Evolutionary conservation across 2,888 invertebrate species (phyloP).

Genomic region (Drosophila phalerata): DNA sequence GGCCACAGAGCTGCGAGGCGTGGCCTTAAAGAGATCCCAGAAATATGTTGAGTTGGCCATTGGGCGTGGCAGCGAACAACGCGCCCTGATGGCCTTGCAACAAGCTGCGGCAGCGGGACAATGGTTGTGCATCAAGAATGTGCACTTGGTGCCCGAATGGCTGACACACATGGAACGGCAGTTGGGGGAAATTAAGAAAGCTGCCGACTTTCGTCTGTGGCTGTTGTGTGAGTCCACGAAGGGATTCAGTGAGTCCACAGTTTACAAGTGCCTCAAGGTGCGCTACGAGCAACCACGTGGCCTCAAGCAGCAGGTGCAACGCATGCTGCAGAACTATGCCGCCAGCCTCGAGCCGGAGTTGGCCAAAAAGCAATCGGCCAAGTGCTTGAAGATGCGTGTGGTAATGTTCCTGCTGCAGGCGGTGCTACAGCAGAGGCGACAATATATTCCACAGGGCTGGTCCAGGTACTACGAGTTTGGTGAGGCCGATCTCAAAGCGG

Average conservation of each 20-base stretch:
- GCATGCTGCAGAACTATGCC: slow-evolving; percentile 91
- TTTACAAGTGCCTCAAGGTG: slow-evolving; percentile 92
- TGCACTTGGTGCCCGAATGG: slow-evolving; percentile 91
- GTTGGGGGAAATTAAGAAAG: slow-evolving; percentile 86
- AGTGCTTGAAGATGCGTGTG: slow-evolving; percentile 89
- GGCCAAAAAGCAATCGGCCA: slow-evolving; percentile 66
- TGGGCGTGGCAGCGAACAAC: slow-evolving; percentile 91
- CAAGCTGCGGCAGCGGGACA: slow-evolving; percentile 88
- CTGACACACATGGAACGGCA: slow-evolving; percentile 90
- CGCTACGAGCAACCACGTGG: slow-evolving; percentile 94
- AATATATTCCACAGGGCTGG: slow-evolving; percentile 97
- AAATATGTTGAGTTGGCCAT: slow-evolving; percentile 90
- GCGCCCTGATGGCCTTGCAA: slow-evolving; percentile 87
- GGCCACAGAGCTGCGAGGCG: slow-evolving; percentile 91
- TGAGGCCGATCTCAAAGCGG: slow-evolving; percentile 92
- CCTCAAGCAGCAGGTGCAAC: slow-evolving; percentile 91
- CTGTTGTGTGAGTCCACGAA: slow-evolving; percentile 93
- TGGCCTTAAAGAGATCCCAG: slow-evolving; percentile 87
- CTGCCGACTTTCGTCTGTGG: slow-evolving; percentile 91
- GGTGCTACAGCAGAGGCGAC: slow-evolving; percentile 95
- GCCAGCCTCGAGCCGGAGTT: slow-evolving; percentile 76
- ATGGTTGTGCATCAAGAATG: slow-evolving; percentile 93
- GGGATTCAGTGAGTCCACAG: slow-evolving; percentile 90
- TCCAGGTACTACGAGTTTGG: slow-evolving; percentile 95
- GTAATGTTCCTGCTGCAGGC: slow-evolving; percentile 95